Percentiles rank a stretch among this genome's conserved stretches.
These are phyloP conservation scores for Cyrtonyx montezumae DNA, from an alignment of 2,113 vertebrate genomes.

Conservation along the genomic window DNA sequence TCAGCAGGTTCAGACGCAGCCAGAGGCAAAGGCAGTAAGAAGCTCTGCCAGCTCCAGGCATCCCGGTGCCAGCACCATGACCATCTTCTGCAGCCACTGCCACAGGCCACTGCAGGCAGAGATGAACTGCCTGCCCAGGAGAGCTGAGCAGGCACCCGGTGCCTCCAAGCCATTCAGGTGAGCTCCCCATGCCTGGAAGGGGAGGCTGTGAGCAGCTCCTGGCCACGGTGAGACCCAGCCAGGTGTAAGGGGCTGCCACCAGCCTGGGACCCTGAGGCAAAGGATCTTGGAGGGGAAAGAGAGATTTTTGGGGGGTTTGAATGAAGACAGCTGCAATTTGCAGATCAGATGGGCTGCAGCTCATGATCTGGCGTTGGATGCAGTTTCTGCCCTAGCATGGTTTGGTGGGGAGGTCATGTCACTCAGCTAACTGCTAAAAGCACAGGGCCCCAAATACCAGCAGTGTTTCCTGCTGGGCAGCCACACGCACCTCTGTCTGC, in stretches of 20 bases:
- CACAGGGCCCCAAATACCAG: not conserved
- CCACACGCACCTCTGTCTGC: not conserved
- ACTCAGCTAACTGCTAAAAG: rapidly evolving
- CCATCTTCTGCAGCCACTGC: slow-evolving; percentile 79
- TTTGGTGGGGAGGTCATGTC: not conserved
- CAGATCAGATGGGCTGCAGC: not conserved
- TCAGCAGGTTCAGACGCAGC: slow-evolving; percentile 66
- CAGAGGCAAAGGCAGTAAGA: slow-evolving; percentile 40
- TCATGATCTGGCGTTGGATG: rapidly evolving
- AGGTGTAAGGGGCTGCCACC: not conserved
- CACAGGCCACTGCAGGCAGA: slow-evolving; percentile 60
- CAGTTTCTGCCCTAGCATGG: rapidly evolving
- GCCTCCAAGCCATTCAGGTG: slow-evolving; percentile 77
- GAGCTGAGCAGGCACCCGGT: not conserved
- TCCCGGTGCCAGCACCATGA: slow-evolving; percentile 61
- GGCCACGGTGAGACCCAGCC: no score
- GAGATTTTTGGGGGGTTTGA: not conserved
- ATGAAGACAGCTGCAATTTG: not conserved
- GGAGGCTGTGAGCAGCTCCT: not conserved
- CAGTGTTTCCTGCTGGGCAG: rapidly evolving
- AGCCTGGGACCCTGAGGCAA: not conserved
- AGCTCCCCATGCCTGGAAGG: not conserved
- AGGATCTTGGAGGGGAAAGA: not conserved
- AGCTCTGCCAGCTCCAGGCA: not conserved
- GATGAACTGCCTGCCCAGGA: slow-evolving; percentile 1